These are phyloP conservation scores for Urophycis tenuis DNA, from an alignment of 2,797 vertebrate genomes.

Conservation along the genomic window DNA sequence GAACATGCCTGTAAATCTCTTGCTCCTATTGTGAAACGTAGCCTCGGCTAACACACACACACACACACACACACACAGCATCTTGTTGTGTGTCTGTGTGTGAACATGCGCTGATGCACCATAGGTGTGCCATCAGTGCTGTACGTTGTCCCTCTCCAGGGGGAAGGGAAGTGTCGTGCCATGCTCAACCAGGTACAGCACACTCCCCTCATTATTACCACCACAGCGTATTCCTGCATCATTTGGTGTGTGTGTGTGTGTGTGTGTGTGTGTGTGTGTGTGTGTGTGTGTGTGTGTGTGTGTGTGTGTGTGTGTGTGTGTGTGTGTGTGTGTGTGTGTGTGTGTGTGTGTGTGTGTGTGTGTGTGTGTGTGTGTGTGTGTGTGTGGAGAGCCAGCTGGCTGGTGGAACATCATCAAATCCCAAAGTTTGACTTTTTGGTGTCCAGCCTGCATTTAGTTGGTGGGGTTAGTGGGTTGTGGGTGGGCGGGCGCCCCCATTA, in stretches of 20 bases:
- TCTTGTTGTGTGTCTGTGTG: slow-evolving; percentile 7
- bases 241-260: background rate
- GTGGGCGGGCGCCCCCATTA: background rate
- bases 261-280: background rate
- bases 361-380: too few species aligned
- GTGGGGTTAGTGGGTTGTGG: too few species aligned
- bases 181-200: background rate
- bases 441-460: background rate
- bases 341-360: too few species aligned
- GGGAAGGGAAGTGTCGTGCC: background rate
- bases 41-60: slow-evolving; percentile 7
- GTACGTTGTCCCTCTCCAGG: background rate
- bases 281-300: slow-evolving; percentile 1
- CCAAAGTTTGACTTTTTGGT: background rate
- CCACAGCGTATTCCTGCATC: background rate
- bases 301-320: background rate
- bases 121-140: slow-evolving; percentile 7
- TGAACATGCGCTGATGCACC: background rate
- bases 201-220: slow-evolving; percentile 3
- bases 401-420: background rate
- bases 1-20: slow-evolving; percentile 50
- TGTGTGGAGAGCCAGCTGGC: background rate
- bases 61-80: slow-evolving; percentile 7
- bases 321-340: too few species aligned
- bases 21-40: slow-evolving; percentile 26